Percentiles rank a stretch among this genome's conserved stretches.
These are phyloP conservation scores for Argynnis bischoffii DNA, from an alignment of 2,888 invertebrate species.

Conservation along the genomic window DNA sequence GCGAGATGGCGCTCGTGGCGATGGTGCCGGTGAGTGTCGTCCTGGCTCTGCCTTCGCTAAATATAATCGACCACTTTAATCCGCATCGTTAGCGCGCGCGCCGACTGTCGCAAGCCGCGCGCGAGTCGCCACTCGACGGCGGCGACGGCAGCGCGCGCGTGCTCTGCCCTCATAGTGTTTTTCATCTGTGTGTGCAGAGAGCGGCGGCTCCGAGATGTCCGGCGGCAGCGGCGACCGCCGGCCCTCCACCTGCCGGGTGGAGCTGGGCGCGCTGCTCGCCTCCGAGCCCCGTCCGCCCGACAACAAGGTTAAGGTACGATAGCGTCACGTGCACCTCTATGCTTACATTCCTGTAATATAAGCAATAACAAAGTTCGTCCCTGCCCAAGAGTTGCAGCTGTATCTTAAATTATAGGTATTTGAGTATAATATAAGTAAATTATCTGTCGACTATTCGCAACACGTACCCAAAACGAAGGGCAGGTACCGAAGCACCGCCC, in stretches of 20 bases:
- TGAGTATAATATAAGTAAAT: neutral
- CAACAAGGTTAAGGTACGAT: constrained; percentile 88
- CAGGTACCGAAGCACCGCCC: neutral
- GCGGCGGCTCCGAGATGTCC: constrained; percentile 72
- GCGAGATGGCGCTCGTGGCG: constrained; percentile 72
- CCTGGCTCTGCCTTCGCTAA: constrained; percentile 48
- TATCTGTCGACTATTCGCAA: neutral
- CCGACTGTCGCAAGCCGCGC: constrained; percentile 32
- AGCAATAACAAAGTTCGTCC: too few relatives aligned
- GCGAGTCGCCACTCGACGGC: constrained; percentile 35
- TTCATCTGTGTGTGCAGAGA: constrained; percentile 58
- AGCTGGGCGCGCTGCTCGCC: constrained; percentile 84
- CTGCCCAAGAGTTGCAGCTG: too few relatives aligned
- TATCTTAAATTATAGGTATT: too few relatives aligned
- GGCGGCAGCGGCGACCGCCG: constrained; percentile 66
- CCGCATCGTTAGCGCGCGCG: constrained; percentile 47
- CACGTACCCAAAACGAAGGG: neutral
- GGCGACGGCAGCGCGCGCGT: constrained; percentile 47
- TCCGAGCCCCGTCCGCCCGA: constrained; percentile 86
- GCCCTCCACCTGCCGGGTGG: constrained; percentile 79
- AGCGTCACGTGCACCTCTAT: constrained; percentile 36
- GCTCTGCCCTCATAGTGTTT: constrained; percentile 46
- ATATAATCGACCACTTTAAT: constrained; percentile 59
- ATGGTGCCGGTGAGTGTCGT: constrained; percentile 68
- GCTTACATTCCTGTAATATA: neutral